These are phyloP conservation scores for Drosophila rhopaloa DNA, from an alignment of 1,140 invertebrate genomes.

Conservation along the genomic window DNA sequence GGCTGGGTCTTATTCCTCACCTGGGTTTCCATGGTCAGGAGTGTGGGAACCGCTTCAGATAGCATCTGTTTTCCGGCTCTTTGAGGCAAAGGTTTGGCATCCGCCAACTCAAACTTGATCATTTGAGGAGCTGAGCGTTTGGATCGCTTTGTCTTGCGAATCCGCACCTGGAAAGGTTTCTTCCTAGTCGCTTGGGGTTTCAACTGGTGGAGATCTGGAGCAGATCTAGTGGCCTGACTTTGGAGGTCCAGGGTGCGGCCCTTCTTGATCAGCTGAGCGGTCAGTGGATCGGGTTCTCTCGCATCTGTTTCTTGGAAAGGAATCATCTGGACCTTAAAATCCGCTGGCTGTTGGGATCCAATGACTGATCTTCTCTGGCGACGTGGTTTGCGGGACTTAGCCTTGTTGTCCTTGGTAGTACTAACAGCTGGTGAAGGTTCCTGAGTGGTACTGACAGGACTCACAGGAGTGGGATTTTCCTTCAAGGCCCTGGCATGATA, in stretches of 20 bases:
- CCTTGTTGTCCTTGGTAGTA: constrained; percentile 1
- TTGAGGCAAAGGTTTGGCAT: constrained; percentile 63
- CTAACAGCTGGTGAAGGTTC: neutral
- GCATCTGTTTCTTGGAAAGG: constrained; percentile 76
- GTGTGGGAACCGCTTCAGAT: constrained; percentile 6
- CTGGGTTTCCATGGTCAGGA: constrained; percentile 58
- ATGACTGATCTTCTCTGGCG: constrained; percentile 38
- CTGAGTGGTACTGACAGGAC: constrained; percentile 6
- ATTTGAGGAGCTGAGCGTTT: constrained; percentile 67
- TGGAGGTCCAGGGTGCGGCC: constrained; percentile 63
- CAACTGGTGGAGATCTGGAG: neutral
- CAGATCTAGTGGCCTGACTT: constrained; percentile 14
- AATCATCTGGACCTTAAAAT: constrained; percentile 77
- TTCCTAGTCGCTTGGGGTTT: constrained; percentile 15
- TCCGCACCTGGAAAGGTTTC: constrained; percentile 14
- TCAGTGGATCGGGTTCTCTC: constrained; percentile 65
- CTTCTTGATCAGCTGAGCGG: constrained; percentile 61
- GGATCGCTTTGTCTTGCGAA: constrained; percentile 53
- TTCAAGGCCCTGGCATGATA: constrained; percentile 45
- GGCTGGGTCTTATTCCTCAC: constrained; percentile 6
- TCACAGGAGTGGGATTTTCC: neutral
- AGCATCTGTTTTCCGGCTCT: constrained; percentile 37
- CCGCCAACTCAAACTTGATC: constrained; percentile 76
- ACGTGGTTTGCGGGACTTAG: constrained; percentile 26
- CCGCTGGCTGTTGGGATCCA: constrained; percentile 41